phyloP scores from a whole-genome alignment of 2,797 vertebrate species.

The Alcedo atthis region DNA sequence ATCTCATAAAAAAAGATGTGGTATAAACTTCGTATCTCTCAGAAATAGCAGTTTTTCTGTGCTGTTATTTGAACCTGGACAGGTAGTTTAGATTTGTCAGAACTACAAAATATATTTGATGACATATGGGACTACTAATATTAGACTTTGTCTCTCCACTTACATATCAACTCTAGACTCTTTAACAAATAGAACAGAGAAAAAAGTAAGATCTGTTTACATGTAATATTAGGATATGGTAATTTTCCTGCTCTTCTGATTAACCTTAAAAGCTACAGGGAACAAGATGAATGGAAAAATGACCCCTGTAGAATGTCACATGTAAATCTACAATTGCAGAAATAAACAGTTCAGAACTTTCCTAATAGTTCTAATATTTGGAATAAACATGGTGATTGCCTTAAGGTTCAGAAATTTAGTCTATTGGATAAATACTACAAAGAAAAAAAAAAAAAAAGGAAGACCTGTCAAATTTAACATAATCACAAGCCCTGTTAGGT shows the following conservation, averaged over 20 bases:
- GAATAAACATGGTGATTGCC: neutral
- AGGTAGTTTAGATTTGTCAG: neutral
- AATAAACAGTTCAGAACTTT: neutral
- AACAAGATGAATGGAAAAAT: neutral
- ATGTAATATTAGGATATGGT: neutral
- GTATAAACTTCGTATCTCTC: neutral
- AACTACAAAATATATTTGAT: neutral
- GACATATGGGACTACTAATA: neutral
- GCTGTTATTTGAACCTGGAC: neutral
- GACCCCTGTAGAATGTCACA: neutral
- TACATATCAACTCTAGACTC: neutral
- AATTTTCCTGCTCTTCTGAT: neutral
- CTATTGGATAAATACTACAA: neutral
- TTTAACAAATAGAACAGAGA: neutral
- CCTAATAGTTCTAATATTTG: neutral
- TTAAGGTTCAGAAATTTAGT: neutral
- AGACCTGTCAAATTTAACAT: neutral
- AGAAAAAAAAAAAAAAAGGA: neutral
- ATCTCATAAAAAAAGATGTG: neutral
- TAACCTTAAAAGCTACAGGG: neutral
- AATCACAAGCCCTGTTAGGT: neutral
- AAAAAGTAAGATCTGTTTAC: neutral
- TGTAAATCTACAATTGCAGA: neutral
- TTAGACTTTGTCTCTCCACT: neutral
- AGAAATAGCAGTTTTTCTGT: neutral